These are phyloP conservation scores for Microhierax caerulescens DNA, from an alignment of 2,797 vertebrate species.

Conservation along the genomic window DNA sequence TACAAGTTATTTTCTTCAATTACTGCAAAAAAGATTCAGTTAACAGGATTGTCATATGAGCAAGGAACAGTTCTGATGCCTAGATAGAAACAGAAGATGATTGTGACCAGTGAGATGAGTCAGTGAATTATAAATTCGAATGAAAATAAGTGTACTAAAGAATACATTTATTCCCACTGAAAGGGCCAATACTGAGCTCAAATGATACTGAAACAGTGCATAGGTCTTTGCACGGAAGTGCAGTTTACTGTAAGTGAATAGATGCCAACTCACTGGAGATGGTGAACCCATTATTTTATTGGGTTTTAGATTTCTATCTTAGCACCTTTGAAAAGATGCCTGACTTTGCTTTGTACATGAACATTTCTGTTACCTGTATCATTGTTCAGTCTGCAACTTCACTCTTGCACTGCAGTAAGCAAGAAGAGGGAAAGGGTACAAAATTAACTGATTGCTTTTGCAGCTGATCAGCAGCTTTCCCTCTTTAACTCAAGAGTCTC, in stretches of 20 bases:
- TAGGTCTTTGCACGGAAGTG: not conserved
- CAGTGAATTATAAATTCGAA: not conserved
- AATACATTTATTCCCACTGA: not conserved
- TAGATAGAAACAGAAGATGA: not conserved
- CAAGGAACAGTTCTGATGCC: not conserved
- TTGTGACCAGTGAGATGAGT: not conserved
- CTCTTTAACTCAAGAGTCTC: not conserved
- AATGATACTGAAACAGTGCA: not conserved
- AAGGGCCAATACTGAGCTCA: not conserved
- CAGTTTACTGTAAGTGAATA: not conserved
- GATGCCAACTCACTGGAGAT: not conserved
- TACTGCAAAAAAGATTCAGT: not conserved
- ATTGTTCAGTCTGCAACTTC: not conserved
- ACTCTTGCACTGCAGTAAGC: not conserved
- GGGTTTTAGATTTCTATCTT: not conserved
- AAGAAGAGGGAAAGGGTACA: not conserved
- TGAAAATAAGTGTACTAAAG: not conserved
- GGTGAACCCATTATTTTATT: not conserved
- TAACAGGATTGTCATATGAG: not conserved
- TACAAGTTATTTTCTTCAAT: not conserved
- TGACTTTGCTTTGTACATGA: not conserved
- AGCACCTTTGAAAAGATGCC: not conserved
- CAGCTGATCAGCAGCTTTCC: not conserved
- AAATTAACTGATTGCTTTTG: not conserved
- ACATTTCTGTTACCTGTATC: not conserved